A percentile compares a stretch with the other conserved stretches of the same genome.
Conservation (phyloP, 1,140 invertebrate genomes). For the Dendroctonus valens region DNA sequence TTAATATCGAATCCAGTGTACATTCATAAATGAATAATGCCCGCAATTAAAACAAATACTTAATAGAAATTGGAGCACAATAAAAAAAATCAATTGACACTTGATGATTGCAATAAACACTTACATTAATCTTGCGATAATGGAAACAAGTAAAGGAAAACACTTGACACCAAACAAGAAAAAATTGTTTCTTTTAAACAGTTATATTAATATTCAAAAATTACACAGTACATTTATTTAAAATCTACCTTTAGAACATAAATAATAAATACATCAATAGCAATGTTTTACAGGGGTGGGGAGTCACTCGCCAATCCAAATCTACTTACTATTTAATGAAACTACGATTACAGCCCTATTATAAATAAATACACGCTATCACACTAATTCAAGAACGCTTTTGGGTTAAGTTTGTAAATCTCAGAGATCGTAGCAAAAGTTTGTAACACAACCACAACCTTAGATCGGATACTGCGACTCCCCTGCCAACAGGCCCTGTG, state of each 20-base stretch:
- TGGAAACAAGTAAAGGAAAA: not conserved
- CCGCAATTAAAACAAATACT: too few species aligned
- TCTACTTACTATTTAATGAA: conserved; percentile 6
- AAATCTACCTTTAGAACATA: conserved; percentile 33
- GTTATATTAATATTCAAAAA: conserved; percentile 33
- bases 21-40: too few species aligned
- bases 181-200: conserved; percentile 14
- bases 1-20: too few species aligned
- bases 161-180: not conserved
- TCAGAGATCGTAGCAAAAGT: not conserved
- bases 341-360: not conserved
- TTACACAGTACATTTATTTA: conserved; percentile 29
- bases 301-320: conserved; percentile 30
- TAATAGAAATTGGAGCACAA: too few species aligned
- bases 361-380: conserved; percentile 7
- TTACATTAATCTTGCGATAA: too few species aligned
- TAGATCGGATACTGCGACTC: conserved; percentile 19
- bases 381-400: conserved; percentile 3
- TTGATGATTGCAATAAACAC: too few species aligned
- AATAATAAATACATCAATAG: conserved; percentile 37
- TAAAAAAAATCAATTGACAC: too few species aligned
- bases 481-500: conserved; percentile 30
- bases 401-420: not conserved
- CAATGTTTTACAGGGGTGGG: conserved; percentile 32
- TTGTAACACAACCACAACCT: conserved; percentile 13